These are phyloP conservation scores for Troilus luridus DNA, from an alignment of 2,888 invertebrate genomes.

Conservation along the genomic window DNA sequence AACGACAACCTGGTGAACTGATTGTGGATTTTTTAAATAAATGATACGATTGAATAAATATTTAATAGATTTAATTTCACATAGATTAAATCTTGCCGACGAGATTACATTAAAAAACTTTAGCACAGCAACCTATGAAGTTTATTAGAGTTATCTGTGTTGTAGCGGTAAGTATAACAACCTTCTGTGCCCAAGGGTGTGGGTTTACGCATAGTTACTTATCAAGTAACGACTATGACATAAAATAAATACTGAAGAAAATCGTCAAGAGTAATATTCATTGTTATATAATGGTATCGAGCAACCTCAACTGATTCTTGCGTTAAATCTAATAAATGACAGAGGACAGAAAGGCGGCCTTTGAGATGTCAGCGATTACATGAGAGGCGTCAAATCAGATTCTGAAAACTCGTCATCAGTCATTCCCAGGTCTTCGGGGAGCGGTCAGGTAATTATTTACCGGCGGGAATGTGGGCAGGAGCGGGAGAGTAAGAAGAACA, in stretches of 20 bases:
- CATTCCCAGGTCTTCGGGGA: not conserved
- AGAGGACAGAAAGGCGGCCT: not conserved
- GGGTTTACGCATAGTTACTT: too few relatives aligned
- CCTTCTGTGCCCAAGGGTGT: too few relatives aligned
- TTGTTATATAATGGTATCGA: not conserved
- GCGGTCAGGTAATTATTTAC: not conserved
- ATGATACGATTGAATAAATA: too few relatives aligned
- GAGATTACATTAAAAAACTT: too few relatives aligned
- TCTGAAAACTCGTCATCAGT: not conserved
- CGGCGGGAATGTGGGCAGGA: not conserved
- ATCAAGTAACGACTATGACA: too few relatives aligned
- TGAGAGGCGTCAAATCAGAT: not conserved
- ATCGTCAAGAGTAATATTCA: not conserved
- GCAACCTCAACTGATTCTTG: not conserved
- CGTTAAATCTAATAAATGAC: constrained; percentile 26
- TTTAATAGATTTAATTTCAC: too few relatives aligned
- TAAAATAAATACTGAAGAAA: not conserved
- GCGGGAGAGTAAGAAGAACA: not conserved
- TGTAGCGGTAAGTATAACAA: too few relatives aligned
- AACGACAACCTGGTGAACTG: too few relatives aligned
- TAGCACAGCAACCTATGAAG: too few relatives aligned
- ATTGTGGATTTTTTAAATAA: too few relatives aligned
- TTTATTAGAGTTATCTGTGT: too few relatives aligned
- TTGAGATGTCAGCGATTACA: constrained; percentile 39
- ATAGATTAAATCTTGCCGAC: too few relatives aligned